Percentiles rank a stretch among this genome's conserved stretches.
phyloP scores from a whole-genome alignment of 2,113 vertebrate species.

The Nicator chloris region DNA sequence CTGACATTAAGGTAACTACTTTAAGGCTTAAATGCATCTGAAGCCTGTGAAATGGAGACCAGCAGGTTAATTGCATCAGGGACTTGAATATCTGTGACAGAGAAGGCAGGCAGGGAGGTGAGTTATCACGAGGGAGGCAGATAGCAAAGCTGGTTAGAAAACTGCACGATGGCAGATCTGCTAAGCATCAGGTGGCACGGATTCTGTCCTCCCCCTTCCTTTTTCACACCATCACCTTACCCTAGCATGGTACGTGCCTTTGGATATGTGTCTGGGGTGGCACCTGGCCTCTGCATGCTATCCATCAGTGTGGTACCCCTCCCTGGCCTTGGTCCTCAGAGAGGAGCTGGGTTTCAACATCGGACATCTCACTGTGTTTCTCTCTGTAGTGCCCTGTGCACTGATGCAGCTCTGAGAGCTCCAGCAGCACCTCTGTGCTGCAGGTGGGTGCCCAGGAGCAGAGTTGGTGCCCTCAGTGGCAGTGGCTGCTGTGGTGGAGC shows the following conservation, averaged over 20 bases:
- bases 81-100: background rate
- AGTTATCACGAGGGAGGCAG: background rate
- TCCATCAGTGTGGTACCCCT: rapidly evolving
- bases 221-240: background rate
- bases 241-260: rapidly evolving
- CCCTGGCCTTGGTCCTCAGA: background rate
- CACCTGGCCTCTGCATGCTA: background rate
- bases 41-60: background rate
- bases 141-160: background rate
- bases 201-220: background rate
- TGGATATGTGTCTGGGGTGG: background rate
- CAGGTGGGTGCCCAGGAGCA: background rate
- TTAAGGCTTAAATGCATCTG: background rate
- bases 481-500: background rate
- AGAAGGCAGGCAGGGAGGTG: background rate
- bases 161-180: background rate
- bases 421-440: background rate
- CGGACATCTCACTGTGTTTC: background rate
- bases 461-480: rapidly evolving
- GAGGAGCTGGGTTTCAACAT: background rate
- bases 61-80: background rate
- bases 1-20: background rate
- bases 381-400: background rate
- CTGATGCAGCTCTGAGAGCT: background rate
- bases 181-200: background rate